Evolutionary conservation across 2,797 vertebrate species (phyloP), one percentile per base, ranked within the genome.

Genomic region (Squalus acanthias): DNA sequence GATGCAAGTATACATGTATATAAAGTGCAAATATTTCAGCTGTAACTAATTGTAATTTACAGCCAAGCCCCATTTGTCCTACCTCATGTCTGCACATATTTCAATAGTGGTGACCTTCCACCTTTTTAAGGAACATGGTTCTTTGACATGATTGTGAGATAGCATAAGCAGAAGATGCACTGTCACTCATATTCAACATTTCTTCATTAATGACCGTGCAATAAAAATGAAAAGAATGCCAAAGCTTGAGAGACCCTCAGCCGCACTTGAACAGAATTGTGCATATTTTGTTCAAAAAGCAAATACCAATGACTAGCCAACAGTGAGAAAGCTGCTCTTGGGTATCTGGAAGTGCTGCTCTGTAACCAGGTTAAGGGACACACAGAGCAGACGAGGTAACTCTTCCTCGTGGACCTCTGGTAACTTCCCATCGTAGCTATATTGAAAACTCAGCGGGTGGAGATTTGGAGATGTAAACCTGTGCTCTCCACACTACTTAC

Each of bases 1-100:
- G 33, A 50, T 95, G 26, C 50, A 95, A 95, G 70, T 72, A 33
- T 76, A 76, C 70, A 76, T 95, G 94, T 95, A 95, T 57, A 95
- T 95, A 95, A 95, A 95, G 94, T 95, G 69, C 69, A 95, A 74
- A 57, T 95, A 72, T 72, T 95, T 95, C 67, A 95, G 93, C 46
- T 95, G 93, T 72, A 95, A 95, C 69, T 95, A 95, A 95, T 29
- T 95, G 93, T 72, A 72, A 72, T 95, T 95, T 95, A 8, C 26
- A 24, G 85, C 8, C 20, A 3, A 57, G 50, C 50, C 46, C 0
- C 2, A 17, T 22, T 29, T 57, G 24, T 53, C 24, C 8, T 57
- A 29, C 22, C 50, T 57, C 50, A 87, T 8, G 39, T 87, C 17
- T 2, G 1, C 29, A 53, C 50, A 87, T 7, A 53, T 24, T 57